These are phyloP conservation scores for Drosophila paucipuncta DNA, from an alignment of 2,888 invertebrate species.

Conservation along the genomic window DNA sequence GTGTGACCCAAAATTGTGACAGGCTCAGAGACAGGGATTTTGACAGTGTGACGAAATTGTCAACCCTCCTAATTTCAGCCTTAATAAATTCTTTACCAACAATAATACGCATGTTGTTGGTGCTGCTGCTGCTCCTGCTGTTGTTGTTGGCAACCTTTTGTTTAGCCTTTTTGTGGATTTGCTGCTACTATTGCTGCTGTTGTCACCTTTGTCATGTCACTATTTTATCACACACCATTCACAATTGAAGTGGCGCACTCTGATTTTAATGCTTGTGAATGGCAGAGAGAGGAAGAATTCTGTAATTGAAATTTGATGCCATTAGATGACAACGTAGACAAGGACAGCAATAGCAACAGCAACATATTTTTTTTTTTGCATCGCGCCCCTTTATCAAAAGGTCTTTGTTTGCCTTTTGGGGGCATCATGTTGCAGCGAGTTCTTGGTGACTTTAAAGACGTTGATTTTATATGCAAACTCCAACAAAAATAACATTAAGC, in stretches of 20 bases:
- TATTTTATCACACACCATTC: conserved; percentile 62
- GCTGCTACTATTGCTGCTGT: conserved; percentile 32
- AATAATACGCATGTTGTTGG: conserved; percentile 40
- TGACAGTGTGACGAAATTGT: conserved; percentile 72
- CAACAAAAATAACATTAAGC: conserved; percentile 51
- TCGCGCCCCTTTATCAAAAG: conserved; percentile 39
- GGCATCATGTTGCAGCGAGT: conserved; percentile 66
- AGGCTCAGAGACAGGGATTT: conserved; percentile 39
- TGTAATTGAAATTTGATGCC: conserved; percentile 84
- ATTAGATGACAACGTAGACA: conserved; percentile 71
- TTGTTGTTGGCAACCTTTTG: conserved; percentile 60
- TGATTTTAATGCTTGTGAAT: conserved; percentile 52
- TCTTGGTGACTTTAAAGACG: conserved; percentile 58
- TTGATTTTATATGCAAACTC: conserved; percentile 52
- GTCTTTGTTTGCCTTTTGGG: conserved; percentile 29
- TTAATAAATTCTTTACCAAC: conserved; percentile 68
- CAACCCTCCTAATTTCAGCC: conserved; percentile 78
- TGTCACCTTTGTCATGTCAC: conserved; percentile 78
- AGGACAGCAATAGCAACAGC: conserved; percentile 32
- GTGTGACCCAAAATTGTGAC: conserved; percentile 38
- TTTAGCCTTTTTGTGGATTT: conserved; percentile 79
- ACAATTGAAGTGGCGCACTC: conserved; percentile 56
- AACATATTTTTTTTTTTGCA: conserved; percentile 39
- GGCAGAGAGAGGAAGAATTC: conserved; percentile 67
- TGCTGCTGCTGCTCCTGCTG: conserved; percentile 28